Evolutionary conservation across 2,888 invertebrate genomes (phyloP).

Genomic region (Drosophila demipolita): DNA sequence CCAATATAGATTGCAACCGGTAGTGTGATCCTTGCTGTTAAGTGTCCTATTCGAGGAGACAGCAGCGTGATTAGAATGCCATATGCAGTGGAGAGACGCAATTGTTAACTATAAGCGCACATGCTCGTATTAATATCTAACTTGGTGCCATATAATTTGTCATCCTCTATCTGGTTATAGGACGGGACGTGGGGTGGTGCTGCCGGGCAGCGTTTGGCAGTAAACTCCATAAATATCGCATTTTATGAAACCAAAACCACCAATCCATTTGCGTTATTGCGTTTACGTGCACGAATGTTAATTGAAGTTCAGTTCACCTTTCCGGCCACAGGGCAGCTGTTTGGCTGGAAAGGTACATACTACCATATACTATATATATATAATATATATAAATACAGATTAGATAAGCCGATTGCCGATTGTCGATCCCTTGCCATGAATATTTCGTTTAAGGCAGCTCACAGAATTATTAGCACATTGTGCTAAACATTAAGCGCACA

Average conservation of each 20-base stretch:
- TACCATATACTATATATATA: not conserved
- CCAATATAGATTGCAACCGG: constrained; percentile 5
- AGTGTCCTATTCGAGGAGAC: constrained; percentile 29
- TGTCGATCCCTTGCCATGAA: constrained; percentile 32
- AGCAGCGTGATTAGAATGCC: constrained; percentile 41
- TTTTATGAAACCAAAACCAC: constrained; percentile 72
- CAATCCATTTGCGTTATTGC: constrained; percentile 81
- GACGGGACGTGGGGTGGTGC: not conserved
- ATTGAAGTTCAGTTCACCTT: constrained; percentile 68
- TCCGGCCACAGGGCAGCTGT: constrained; percentile 6
- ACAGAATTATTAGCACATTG: constrained; percentile 52
- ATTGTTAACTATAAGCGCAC: constrained; percentile 62
- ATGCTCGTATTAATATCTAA: constrained; percentile 58
- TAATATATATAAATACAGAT: constrained; percentile 51
- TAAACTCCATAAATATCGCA: constrained; percentile 77
- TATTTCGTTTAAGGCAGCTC: constrained; percentile 41
- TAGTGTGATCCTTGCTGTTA: constrained; percentile 3
- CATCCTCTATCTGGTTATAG: constrained; percentile 41
- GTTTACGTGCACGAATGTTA: constrained; percentile 78
- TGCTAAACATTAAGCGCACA: constrained; percentile 30
- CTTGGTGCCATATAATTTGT: constrained; percentile 69
- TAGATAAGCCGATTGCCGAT: constrained; percentile 61
- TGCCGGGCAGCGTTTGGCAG: constrained; percentile 30
- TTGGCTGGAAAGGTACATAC: constrained; percentile 8
- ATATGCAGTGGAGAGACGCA: constrained; percentile 40